Conservation (phyloP, 2,888 invertebrate genomes). For the Craniophora ligustri region DNA sequence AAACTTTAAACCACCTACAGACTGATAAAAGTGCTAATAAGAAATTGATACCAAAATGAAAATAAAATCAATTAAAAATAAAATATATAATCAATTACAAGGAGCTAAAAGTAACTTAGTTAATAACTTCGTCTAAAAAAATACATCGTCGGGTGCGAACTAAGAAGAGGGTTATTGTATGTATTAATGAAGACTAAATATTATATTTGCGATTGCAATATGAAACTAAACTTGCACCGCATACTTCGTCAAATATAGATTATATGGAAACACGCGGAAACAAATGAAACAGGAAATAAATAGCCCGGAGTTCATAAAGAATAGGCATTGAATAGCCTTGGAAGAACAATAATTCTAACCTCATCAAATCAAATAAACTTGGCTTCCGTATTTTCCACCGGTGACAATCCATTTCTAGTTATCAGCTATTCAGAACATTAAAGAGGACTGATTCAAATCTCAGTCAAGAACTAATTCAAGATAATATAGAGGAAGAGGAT, state of each 20-base stretch:
- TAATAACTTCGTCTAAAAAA: constrained; percentile 2
- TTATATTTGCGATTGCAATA: constrained; percentile 6
- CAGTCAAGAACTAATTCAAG: constrained; percentile 1
- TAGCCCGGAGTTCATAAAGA: background rate
- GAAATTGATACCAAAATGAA: constrained; percentile 9
- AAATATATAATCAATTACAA: constrained; percentile 1
- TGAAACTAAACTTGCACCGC: background rate
- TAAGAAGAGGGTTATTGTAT: constrained; percentile 14
- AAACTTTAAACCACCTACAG: constrained; percentile 45
- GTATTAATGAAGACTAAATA: constrained; percentile 18
- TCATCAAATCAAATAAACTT: background rate
- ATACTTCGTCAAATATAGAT: background rate
- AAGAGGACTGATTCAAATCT: constrained; percentile 5
- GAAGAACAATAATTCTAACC: constrained; percentile 2
- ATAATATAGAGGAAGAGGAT: background rate
- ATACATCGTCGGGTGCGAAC: background rate
- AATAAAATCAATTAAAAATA: constrained; percentile 2
- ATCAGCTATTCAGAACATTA: background rate
- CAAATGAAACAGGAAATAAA: background rate
- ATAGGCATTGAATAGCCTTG: constrained; percentile 1
- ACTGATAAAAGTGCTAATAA: constrained; percentile 43
- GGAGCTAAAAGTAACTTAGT: background rate
- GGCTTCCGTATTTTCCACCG: background rate
- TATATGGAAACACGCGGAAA: background rate
- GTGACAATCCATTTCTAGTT: background rate